phyloP scores from a whole-genome alignment of 2,888 invertebrate species.

The Ectemnius cavifrons region DNA sequence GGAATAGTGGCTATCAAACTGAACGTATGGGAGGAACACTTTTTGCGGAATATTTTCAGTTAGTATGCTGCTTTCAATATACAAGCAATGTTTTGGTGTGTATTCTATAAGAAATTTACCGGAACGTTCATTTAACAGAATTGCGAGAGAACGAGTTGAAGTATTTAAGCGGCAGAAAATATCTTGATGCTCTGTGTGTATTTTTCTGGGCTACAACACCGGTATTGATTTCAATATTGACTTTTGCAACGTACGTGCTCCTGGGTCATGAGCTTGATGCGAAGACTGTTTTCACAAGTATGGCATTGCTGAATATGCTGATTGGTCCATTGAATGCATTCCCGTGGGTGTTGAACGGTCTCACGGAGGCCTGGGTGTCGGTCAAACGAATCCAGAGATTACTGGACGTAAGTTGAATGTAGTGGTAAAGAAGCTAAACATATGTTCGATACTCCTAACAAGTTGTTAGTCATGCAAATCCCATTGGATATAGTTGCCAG shows the following conservation, averaged over 20 bases:
- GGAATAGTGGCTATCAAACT: slow-evolving; percentile 95
- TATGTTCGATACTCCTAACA: background rate
- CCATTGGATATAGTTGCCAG: slow-evolving; percentile 79
- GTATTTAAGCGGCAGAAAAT: slow-evolving; percentile 92
- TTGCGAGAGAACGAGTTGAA: slow-evolving; percentile 86
- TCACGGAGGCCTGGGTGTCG: slow-evolving; percentile 97
- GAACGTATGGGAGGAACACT: slow-evolving; percentile 96
- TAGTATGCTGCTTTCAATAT: slow-evolving; percentile 67
- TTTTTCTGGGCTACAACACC: slow-evolving; percentile 99
- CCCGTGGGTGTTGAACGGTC: slow-evolving; percentile 98
- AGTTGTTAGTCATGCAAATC: slow-evolving; percentile 22
- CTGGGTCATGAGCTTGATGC: slow-evolving; percentile 90
- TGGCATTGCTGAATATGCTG: slow-evolving; percentile 96
- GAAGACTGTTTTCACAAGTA: slow-evolving; percentile 94
- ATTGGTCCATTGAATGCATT: slow-evolving; percentile 97
- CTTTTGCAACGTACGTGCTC: slow-evolving; percentile 89
- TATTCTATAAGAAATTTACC: background rate
- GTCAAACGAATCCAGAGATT: slow-evolving; percentile 91
- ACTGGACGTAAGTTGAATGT: slow-evolving; percentile 82
- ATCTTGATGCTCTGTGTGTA: slow-evolving; percentile 97
- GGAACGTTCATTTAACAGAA: slow-evolving; percentile 77
- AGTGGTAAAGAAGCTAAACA: background rate
- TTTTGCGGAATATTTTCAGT: slow-evolving; percentile 85
- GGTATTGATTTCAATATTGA: slow-evolving; percentile 90
- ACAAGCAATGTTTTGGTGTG: slow-evolving; percentile 4